Evolutionary conservation across 2,888 invertebrate species (phyloP), one percentile per base, ranked within the genome.

Genomic region (Acronicta aceris): DNA sequence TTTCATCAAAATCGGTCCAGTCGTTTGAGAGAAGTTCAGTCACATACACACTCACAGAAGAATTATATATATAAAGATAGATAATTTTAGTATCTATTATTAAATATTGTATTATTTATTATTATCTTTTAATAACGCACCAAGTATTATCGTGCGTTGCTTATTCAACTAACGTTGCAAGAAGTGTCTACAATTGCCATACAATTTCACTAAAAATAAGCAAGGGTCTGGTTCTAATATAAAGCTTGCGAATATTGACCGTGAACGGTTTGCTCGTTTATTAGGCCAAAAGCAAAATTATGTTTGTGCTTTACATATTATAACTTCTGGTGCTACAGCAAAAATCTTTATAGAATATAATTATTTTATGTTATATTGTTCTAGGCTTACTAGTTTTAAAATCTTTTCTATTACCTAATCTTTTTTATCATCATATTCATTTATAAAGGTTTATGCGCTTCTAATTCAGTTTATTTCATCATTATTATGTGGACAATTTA

Each of bases 381-480:
- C 1, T 36, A 36, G 13, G 36, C 36, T 13, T 36, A 13, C 13
- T 36, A 47, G 16, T 12, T 33, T 33, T 47, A 47, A 30, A 30
- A 9, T 30, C 12, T 10, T 16, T 36, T 17, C 7, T 8, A 17
- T 21, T 25, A 3, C 15, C n/a, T n/a, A 46, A n/a, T 15, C 8
- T 5, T 10, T 30, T 43, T 33, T 52, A 49, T 8, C 16, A 15
- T 15, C n/a, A 10, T 51, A 8, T 45, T 65, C 51, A 52, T 30
- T 71, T 41, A 47, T 17, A 25, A 17, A 21, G 13, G 52, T 65
- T 59, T 66, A 53, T 43, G 58, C 65, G 65, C 71, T 57, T 71
- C 65, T 71, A 65, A 53, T 38, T 36, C 53, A 53, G 27, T 65
- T 67, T 68, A 68, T 68, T 53, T 30, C 65, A 42, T 38, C 9